A percentile compares a stretch with the other conserved stretches of the same genome.
phyloP scores from a whole-genome alignment of 2,113 vertebrate species.

The Spheniscus mendiculus region DNA sequence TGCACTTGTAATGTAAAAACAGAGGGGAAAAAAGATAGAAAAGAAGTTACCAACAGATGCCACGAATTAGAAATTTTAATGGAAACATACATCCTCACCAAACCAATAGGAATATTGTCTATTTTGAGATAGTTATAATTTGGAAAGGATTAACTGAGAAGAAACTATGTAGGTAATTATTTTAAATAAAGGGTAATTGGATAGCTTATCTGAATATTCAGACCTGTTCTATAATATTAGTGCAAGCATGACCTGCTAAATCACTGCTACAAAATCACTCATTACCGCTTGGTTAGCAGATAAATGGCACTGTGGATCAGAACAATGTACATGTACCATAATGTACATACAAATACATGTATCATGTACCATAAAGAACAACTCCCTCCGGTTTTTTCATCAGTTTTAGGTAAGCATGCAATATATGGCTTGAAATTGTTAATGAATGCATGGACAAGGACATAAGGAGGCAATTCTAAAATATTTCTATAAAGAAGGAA shows the following conservation, averaged over 20 bases:
- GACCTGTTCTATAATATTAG: background rate
- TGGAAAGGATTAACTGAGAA: slow-evolving; percentile 15
- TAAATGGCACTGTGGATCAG: background rate
- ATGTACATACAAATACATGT: background rate
- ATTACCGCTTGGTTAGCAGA: background rate
- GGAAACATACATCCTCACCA: background rate
- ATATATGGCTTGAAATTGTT: background rate
- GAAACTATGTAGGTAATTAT: background rate
- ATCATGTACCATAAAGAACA: background rate
- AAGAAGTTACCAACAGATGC: background rate
- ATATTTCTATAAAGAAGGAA: background rate
- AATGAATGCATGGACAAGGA: background rate
- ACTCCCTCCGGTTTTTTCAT: background rate
- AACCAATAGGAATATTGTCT: background rate
- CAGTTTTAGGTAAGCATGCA: background rate
- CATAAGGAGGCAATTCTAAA: background rate
- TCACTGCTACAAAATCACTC: background rate
- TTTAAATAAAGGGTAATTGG: background rate
- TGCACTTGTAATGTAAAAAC: background rate
- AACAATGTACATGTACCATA: background rate
- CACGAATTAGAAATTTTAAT: background rate
- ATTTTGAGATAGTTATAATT: background rate
- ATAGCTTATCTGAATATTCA: background rate
- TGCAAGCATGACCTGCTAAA: background rate
- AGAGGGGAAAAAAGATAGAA: background rate